phyloP scores from a whole-genome alignment of 2,888 invertebrate species.

The Julus scanicus region DNA sequence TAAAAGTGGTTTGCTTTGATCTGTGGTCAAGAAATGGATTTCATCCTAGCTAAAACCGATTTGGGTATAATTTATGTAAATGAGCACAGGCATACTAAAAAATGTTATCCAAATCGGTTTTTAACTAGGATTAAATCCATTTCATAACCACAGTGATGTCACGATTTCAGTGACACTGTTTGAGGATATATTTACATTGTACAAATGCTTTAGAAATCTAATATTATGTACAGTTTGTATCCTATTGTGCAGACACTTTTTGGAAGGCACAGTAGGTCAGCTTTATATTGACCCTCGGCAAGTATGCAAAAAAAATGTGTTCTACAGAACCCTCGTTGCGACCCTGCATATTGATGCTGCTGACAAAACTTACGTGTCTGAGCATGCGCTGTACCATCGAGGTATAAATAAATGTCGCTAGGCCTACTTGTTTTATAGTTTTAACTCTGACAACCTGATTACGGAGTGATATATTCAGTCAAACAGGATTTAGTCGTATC shows the following conservation, averaged over 20 bases:
- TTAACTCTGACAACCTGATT: conserved; percentile 47
- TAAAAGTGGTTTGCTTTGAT: no score
- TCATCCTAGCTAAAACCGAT: no score
- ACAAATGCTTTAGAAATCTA: no score
- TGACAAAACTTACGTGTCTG: neutral
- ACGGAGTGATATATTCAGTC: conserved; percentile 32
- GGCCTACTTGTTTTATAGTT: conserved; percentile 45
- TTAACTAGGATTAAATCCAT: no score
- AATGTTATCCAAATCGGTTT: no score
- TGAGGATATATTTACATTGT: no score
- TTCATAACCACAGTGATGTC: no score
- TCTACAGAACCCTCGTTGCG: neutral
- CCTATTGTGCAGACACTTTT: neutral
- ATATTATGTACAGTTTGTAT: no score
- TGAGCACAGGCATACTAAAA: no score
- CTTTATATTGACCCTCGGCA: neutral
- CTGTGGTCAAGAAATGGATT: no score
- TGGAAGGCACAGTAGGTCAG: neutral
- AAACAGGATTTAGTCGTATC: conserved; percentile 45
- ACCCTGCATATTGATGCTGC: conserved; percentile 28
- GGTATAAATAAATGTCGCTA: conserved; percentile 36
- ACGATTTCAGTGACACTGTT: no score
- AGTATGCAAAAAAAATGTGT: neutral
- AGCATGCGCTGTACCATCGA: neutral
- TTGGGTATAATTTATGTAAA: no score